Evolutionary conservation across 2,113 vertebrate genomes (phyloP), one percentile per base, ranked within the genome.

Genomic region (Paraplagusia blochii): DNA sequence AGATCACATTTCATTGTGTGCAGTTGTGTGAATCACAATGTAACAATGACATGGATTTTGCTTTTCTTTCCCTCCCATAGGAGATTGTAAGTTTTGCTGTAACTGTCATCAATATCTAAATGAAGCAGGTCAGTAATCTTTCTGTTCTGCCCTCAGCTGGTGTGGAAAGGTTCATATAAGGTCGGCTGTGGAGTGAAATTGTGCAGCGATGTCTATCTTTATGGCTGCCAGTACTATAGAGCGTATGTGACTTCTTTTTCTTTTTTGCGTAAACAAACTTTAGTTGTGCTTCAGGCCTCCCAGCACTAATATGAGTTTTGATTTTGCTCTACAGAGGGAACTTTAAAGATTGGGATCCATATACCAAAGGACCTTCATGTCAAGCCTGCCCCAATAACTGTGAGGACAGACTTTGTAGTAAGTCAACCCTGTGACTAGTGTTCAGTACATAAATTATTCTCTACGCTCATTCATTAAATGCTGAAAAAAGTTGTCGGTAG

Each of bases 341-440:
- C 76, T 88, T 81, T 44, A 58, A 0, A 45, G 1, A 1, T 2
- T 70, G 68, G 29, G 0, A 11, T 0, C 90, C 89, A 0, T 91
- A 90, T 42, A 74, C 48, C 0, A 1, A 0, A 1, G 90, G 90
- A 22, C 0, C 18, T 0, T 13, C 77, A 0, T 90, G 90, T 44
- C 66, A 45, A 2, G 55, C 61, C 58, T 90, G 90, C 29, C 86
- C 83, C 9, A 2, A 78, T 8, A 0, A 54, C 56, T 90, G 89
- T 8, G 77, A 76, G 7, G 60, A 88, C 45, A 59, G 78, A 8
- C 85, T 90, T n/a, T 90, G 90, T 85, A 88, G 89, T 90, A 56
- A 86, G 87, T 82, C 8, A n/a, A 2, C 35, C 10, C 16, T 17
- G 33, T n/a, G 8, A 29, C 48, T 9, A 39, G 4, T 13, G 4